phyloP scores from a whole-genome alignment of 1,140 invertebrate species.

The Lucilia sericata region DNA sequence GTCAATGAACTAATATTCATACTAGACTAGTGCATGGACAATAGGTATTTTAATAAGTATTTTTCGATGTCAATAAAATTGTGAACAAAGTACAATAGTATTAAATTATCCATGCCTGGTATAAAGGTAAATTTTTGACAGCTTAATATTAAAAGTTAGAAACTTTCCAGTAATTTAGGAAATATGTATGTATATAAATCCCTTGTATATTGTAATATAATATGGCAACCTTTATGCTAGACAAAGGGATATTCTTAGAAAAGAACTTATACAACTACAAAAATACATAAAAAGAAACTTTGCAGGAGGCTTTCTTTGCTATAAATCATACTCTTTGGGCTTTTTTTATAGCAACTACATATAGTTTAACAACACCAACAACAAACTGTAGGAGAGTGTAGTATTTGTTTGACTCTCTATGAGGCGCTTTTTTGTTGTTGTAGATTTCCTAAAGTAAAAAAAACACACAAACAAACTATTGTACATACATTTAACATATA shows the following conservation, averaged over 20 bases:
- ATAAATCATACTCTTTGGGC: not conserved
- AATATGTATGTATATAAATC: not conserved
- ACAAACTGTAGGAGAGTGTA: not conserved
- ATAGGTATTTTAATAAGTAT: too few species aligned
- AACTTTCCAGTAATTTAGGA: too few species aligned
- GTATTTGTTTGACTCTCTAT: not conserved
- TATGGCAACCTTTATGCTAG: not conserved
- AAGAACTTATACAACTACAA: too few species aligned
- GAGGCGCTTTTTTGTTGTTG: not conserved
- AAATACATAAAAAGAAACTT: not conserved
- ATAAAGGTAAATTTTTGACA: too few species aligned
- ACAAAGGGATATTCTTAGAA: not conserved
- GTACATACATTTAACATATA: not conserved
- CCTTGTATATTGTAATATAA: not conserved
- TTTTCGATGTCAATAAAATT: too few species aligned
- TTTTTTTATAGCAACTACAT: not conserved
- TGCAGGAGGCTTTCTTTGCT: not conserved
- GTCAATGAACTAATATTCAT: too few species aligned
- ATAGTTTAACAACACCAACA: not conserved
- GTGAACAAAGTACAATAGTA: too few species aligned
- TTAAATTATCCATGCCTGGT: too few species aligned
- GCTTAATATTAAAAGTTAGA: too few species aligned
- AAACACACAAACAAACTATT: too few species aligned
- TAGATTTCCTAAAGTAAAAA: not conserved
- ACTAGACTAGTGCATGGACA: too few species aligned